Conservation (phyloP, 2,888 invertebrate genomes). For the Notodonta dromedarius region DNA sequence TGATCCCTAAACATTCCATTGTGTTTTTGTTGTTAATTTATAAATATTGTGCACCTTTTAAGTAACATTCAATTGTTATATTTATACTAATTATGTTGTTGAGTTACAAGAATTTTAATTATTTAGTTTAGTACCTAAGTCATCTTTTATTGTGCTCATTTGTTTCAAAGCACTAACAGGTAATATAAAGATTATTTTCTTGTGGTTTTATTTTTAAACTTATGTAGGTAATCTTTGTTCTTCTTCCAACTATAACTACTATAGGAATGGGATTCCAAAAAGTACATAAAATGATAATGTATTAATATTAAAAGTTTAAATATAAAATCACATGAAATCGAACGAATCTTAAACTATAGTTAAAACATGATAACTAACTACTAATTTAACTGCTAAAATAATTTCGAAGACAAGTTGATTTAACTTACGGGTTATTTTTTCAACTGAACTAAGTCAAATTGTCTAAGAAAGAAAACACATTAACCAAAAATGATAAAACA, state of each 20-base stretch:
- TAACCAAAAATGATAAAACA: slow-evolving; percentile 22
- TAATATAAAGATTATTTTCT: slow-evolving; percentile 43
- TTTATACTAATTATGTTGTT: slow-evolving; percentile 26
- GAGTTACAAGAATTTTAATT: background rate
- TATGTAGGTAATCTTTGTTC: slow-evolving; percentile 12
- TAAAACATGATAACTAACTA: slow-evolving; percentile 57
- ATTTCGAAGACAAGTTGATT: slow-evolving; percentile 24
- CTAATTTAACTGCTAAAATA: slow-evolving; percentile 38
- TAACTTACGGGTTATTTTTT: background rate
- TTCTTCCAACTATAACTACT: slow-evolving; percentile 17
- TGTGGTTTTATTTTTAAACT: slow-evolving; percentile 63
- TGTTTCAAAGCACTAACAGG: slow-evolving; percentile 39
- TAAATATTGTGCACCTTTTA: slow-evolving; percentile 15
- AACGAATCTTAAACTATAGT: slow-evolving; percentile 54
- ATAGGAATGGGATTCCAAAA: slow-evolving; percentile 34
- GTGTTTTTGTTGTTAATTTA: slow-evolving; percentile 43
- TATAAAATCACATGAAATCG: slow-evolving; percentile 65
- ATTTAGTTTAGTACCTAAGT: slow-evolving; percentile 35
- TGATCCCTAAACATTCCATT: slow-evolving; percentile 63
- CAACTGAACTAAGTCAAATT: slow-evolving; percentile 21
- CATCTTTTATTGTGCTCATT: slow-evolving; percentile 36
- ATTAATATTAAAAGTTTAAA: slow-evolving; percentile 46
- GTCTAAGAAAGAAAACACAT: slow-evolving; percentile 17
- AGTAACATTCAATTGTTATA: slow-evolving; percentile 14
- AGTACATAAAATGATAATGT: slow-evolving; percentile 32